These are phyloP conservation scores for Chrysolina americana DNA, from an alignment of 2,888 invertebrate genomes.

Conservation along the genomic window DNA sequence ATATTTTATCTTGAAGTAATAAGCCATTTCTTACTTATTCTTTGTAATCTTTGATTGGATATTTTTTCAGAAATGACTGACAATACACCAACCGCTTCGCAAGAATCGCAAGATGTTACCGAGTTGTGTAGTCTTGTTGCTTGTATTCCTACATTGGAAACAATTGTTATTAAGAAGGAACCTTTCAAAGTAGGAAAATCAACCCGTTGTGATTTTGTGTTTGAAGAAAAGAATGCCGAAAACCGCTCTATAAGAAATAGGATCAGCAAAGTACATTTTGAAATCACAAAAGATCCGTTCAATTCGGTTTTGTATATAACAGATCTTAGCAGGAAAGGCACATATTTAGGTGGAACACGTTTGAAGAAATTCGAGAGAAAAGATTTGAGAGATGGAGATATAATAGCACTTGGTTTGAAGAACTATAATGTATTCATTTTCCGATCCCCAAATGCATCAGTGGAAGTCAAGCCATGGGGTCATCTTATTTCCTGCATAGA, in stretches of 20 bases:
- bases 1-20: too few relatives aligned
- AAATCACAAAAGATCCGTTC: constrained; percentile 70
- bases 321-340: constrained; percentile 89
- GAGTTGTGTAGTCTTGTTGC: constrained; percentile 26
- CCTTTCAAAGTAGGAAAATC: constrained; percentile 50
- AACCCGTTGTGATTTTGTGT: constrained; percentile 45
- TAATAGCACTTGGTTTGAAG: constrained; percentile 41
- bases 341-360: constrained; percentile 82
- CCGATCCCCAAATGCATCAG: constrained; percentile 20
- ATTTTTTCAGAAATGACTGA: constrained; percentile 18
- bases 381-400: constrained; percentile 36
- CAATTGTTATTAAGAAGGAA: constrained; percentile 34
- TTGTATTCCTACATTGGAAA: constrained; percentile 27
- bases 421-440: constrained; percentile 40
- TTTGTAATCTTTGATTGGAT: too few relatives aligned
- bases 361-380: constrained; percentile 78
- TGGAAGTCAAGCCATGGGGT: constrained; percentile 43
- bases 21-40: too few relatives aligned
- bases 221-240: constrained; percentile 65
- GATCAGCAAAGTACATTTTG: constrained; percentile 78
- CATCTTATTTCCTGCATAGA: constrained; percentile 43
- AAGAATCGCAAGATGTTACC: background rate
- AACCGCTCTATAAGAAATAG: constrained; percentile 70
- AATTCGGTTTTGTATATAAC: constrained; percentile 68
- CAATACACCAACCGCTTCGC: too few relatives aligned